Percentiles rank a stretch among this genome's conserved stretches.
phyloP scores from a whole-genome alignment of 1,140 invertebrate species.

The Drosophila aff. region DNA sequence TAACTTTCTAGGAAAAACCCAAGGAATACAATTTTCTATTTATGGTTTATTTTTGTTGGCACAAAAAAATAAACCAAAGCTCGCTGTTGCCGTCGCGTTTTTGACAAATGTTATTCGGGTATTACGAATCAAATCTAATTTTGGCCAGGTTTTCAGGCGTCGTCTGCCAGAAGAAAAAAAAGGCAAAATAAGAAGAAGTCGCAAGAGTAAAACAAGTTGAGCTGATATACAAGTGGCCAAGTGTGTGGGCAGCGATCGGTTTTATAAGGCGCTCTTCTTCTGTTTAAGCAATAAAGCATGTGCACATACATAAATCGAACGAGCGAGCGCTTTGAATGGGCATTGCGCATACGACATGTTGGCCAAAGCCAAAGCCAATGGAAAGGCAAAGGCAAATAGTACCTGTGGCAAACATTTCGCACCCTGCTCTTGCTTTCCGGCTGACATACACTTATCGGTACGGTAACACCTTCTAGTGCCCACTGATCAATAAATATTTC shows the following conservation, averaged over 20 bases:
- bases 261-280: conserved; percentile 45
- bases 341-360: conserved; percentile 54
- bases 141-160: conserved; percentile 60
- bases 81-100: conserved; percentile 1
- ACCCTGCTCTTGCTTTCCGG: conserved; percentile 9
- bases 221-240: conserved; percentile 1
- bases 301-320: conserved; percentile 41
- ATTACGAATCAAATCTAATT: conserved; percentile 81
- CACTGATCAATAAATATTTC: conserved; percentile 51
- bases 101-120: conserved; percentile 63
- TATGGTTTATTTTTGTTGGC: conserved; percentile 40
- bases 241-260: conserved; percentile 39
- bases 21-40: conserved; percentile 42
- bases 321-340: conserved; percentile 33
- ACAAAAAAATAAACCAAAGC: conserved; percentile 21
- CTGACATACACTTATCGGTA: conserved; percentile 46
- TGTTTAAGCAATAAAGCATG: conserved; percentile 46
- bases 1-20: conserved; percentile 50
- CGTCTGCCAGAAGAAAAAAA: conserved; percentile 38
- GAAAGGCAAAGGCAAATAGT: not conserved
- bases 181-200: conserved; percentile 16
- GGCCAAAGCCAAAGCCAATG: conserved; percentile 18
- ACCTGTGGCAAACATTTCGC: conserved; percentile 28
- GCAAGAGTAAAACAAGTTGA: conserved; percentile 45
- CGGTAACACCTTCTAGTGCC: conserved; percentile 35